phyloP scores from a whole-genome alignment of 2,797 vertebrate genomes.

The Momotus momota region DNA sequence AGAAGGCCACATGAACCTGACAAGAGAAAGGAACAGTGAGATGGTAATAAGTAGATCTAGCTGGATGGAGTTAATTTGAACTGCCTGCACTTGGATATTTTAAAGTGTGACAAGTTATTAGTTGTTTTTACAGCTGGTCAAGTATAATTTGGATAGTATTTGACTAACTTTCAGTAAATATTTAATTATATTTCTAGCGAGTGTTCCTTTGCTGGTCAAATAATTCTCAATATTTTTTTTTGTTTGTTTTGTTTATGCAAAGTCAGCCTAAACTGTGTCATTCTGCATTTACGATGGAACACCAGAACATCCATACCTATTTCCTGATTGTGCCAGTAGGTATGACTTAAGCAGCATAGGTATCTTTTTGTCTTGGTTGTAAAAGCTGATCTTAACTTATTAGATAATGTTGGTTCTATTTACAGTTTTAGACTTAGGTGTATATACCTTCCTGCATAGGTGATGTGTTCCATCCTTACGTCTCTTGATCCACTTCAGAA shows the following conservation, averaged over 20 bases:
- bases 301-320: neutral
- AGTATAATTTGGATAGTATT: neutral
- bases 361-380: neutral
- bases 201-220: neutral
- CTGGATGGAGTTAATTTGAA: neutral
- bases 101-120: neutral
- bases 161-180: neutral
- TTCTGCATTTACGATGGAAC: neutral
- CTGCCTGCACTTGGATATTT: neutral
- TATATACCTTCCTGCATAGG: neutral
- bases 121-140: neutral
- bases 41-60: neutral
- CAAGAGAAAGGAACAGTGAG: conserved; percentile 6
- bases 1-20: neutral
- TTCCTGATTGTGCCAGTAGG: neutral
- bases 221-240: neutral
- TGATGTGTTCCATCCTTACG: neutral
- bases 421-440: neutral
- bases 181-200: neutral
- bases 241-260: neutral
- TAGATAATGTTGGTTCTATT: neutral
- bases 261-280: neutral
- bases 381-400: neutral
- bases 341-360: neutral
- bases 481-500: neutral